These are phyloP conservation scores for Drosophila pegasa DNA, from an alignment of 2,888 invertebrate genomes.

Conservation along the genomic window DNA sequence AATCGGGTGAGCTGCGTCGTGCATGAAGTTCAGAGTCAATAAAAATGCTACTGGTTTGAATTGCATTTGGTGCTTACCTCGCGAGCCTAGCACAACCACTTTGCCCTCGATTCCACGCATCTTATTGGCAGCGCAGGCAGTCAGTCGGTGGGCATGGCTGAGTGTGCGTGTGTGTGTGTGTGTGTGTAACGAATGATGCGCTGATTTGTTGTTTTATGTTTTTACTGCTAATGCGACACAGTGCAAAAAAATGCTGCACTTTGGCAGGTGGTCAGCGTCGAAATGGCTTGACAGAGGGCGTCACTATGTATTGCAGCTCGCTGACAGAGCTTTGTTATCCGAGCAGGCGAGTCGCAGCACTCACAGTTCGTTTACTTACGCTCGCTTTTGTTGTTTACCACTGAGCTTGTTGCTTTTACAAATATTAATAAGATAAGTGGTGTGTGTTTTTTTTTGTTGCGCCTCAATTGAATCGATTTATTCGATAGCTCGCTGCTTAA, in stretches of 20 bases:
- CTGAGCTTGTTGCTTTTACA: constrained; percentile 26
- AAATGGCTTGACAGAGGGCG: constrained; percentile 13
- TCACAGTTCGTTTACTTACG: constrained; percentile 12
- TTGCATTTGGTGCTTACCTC: constrained; percentile 87
- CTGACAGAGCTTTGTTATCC: not conserved
- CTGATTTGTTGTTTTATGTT: not conserved
- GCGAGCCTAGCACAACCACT: constrained; percentile 93
- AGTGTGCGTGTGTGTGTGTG: not conserved
- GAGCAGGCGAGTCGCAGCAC: constrained; percentile 9
- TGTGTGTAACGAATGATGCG: constrained; percentile 10
- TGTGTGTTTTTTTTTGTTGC: constrained; percentile 29
- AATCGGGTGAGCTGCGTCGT: constrained; percentile 12
- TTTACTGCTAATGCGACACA: constrained; percentile 20
- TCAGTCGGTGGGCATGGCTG: constrained; percentile 51
- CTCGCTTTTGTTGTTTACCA: constrained; percentile 22
- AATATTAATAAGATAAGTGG: constrained; percentile 31
- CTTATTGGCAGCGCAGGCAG: constrained; percentile 40
- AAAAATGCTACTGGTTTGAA: constrained; percentile 28
- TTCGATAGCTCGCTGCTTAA: constrained; percentile 14
- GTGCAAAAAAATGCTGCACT: constrained; percentile 24
- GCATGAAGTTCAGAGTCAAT: constrained; percentile 48
- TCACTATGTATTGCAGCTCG: constrained; percentile 4
- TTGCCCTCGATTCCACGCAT: constrained; percentile 93
- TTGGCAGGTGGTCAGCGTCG: constrained; percentile 24
- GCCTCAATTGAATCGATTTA: constrained; percentile 22